These are phyloP conservation scores for Drosophila pruinosa DNA, from an alignment of 1,140 invertebrate species.

Conservation along the genomic window DNA sequence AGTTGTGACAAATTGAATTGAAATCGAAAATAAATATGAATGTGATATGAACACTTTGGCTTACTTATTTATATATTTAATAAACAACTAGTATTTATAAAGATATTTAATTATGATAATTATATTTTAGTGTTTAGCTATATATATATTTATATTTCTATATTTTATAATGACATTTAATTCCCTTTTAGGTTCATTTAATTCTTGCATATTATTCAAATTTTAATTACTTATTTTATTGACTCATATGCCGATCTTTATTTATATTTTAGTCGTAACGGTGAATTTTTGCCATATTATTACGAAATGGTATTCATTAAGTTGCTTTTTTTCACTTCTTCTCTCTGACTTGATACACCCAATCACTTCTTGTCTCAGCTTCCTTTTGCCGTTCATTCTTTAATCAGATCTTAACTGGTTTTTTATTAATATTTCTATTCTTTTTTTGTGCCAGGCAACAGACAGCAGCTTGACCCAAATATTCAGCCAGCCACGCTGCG, in stretches of 20 bases:
- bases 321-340: neutral
- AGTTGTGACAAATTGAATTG: constrained; percentile 27
- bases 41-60: constrained; percentile 61
- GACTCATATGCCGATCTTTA: neutral
- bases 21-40: constrained; percentile 55
- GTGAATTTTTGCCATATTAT: neutral
- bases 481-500: constrained; percentile 3
- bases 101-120: neutral
- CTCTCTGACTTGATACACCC: neutral
- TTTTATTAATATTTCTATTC: neutral
- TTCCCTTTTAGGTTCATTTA: no score
- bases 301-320: neutral
- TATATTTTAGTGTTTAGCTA: no score
- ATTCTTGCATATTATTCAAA: neutral
- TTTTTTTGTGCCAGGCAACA: neutral
- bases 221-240: neutral
- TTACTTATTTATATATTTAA: neutral
- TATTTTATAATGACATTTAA: neutral
- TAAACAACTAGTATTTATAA: no score
- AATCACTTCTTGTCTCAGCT: neutral
- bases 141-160: no score
- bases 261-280: neutral
- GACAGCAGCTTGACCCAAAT: constrained; percentile 35
- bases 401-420: neutral
- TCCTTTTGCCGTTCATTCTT: neutral